Evolutionary conservation across 2,797 vertebrate species (phyloP).

Genomic region (Anguilla anguilla): DNA sequence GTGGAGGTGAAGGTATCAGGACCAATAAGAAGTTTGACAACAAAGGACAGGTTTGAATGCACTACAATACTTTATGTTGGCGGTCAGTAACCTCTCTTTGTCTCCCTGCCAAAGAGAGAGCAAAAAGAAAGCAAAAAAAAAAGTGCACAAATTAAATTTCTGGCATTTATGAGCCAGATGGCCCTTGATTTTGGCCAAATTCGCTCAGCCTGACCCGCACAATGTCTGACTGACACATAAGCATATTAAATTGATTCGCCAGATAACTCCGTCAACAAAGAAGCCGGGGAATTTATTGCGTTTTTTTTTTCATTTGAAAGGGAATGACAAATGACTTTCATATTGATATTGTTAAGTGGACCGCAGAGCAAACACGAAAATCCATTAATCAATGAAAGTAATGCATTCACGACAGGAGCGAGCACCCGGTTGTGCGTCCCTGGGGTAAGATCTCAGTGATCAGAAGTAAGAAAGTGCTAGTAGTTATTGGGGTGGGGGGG

Average conservation of each 20-base stretch:
- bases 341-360: conserved; percentile 38
- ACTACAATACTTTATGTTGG: conserved; percentile 58
- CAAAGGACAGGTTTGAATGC: conserved; percentile 32
- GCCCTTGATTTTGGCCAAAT: conserved; percentile 67
- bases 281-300: conserved; percentile 37
- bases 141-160: conserved; percentile 63
- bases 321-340: conserved; percentile 23
- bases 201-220: conserved; percentile 67
- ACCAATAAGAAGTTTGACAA: not conserved
- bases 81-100: conserved; percentile 67
- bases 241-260: conserved; percentile 60
- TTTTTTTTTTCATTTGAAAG: conserved; percentile 40
- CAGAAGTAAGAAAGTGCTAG: not conserved
- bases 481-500: conserved; percentile 15
- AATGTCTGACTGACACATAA: conserved; percentile 60
- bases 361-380: conserved; percentile 57
- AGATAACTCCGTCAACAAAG: conserved; percentile 47
- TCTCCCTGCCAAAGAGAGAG: conserved; percentile 54
- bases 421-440: conserved; percentile 59
- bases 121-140: conserved; percentile 32
- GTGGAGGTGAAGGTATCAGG: not conserved
- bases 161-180: conserved; percentile 68
- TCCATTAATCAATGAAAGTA: conserved; percentile 7
- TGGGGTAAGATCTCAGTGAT: conserved; percentile 43
- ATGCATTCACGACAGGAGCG: conserved; percentile 24